These are phyloP conservation scores for Lycorma delicatula DNA, from an alignment of 1,140 invertebrate genomes.

Conservation along the genomic window DNA sequence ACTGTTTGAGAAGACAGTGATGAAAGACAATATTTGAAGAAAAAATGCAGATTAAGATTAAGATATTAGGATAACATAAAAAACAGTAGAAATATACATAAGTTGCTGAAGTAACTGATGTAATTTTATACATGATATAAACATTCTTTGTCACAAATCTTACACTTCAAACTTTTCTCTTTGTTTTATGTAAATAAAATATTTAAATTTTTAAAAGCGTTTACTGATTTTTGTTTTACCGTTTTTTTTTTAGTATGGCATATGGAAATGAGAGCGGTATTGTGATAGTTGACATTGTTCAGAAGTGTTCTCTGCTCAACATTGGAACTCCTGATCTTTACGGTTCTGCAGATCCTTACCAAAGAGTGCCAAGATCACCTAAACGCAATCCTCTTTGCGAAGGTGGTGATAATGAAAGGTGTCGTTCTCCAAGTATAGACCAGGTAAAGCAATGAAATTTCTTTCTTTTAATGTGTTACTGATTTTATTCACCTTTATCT, in stretches of 20 bases:
- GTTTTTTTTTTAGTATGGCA: conserved; percentile 68
- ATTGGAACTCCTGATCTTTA: conserved; percentile 79
- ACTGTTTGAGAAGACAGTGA: no score
- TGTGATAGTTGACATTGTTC: conserved; percentile 89
- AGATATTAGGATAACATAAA: no score
- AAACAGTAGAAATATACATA: no score
- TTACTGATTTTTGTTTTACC: no score
- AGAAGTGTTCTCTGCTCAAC: conserved; percentile 82
- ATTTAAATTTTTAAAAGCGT: no score
- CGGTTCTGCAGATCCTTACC: conserved; percentile 78
- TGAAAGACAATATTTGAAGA: no score
- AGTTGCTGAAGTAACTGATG: no score
- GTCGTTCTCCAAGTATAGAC: conserved; percentile 80
- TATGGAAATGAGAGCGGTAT: conserved; percentile 93
- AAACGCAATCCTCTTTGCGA: conserved; percentile 45
- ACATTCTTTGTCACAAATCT: no score
- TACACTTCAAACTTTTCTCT: no score
- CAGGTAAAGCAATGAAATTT: conserved; percentile 64
- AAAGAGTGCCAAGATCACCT: conserved; percentile 72
- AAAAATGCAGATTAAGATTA: no score
- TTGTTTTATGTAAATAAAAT: no score
- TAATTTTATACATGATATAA: no score
- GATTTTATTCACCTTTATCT: neutral
- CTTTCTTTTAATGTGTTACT: neutral
- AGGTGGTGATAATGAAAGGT: conserved; percentile 45